These are phyloP conservation scores for Hymenochirus boettgeri DNA, from an alignment of 2,113 vertebrate species.

Conservation along the genomic window DNA sequence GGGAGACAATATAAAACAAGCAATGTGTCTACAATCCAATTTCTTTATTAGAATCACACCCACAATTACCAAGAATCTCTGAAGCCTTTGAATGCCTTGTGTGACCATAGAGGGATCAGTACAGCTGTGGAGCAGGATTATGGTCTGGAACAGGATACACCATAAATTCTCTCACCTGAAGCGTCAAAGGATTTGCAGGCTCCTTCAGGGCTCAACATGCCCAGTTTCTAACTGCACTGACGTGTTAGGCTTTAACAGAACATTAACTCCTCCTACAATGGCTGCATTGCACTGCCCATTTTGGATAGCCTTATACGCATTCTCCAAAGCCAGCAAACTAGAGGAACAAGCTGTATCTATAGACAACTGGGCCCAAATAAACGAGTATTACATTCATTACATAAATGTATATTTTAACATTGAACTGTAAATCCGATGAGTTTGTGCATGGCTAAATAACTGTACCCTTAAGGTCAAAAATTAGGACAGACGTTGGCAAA, in stretches of 20 bases:
- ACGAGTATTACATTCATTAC: not conserved
- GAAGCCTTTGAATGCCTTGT: too few species aligned
- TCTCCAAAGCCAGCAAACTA: slow-evolving; percentile 82
- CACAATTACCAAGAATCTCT: too few species aligned
- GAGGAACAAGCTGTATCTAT: slow-evolving; percentile 96
- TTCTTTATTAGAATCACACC: too few species aligned
- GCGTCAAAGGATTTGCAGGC: slow-evolving; percentile 85
- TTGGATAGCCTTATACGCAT: slow-evolving; percentile 78
- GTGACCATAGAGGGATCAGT: too few species aligned
- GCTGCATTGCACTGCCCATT: slow-evolving; percentile 75
- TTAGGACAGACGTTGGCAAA: slow-evolving; percentile 93
- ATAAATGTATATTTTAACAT: too few species aligned
- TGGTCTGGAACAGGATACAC: too few species aligned
- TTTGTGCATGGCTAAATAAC: too few species aligned
- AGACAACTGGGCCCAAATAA: slow-evolving; percentile 85
- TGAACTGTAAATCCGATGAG: too few species aligned
- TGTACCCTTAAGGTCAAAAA: slow-evolving; percentile 85
- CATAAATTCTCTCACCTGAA: slow-evolving; percentile 80
- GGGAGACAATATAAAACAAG: too few species aligned
- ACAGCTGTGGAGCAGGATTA: too few species aligned
- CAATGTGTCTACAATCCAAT: too few species aligned
- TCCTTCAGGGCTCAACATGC: slow-evolving; percentile 86
- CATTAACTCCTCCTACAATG: slow-evolving; percentile 83
- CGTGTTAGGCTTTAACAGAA: slow-evolving; percentile 89
- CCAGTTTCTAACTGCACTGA: slow-evolving; percentile 94